Evolutionary conservation across 2,113 vertebrate species (phyloP).

Genomic region (Desmodus rotundus): DNA sequence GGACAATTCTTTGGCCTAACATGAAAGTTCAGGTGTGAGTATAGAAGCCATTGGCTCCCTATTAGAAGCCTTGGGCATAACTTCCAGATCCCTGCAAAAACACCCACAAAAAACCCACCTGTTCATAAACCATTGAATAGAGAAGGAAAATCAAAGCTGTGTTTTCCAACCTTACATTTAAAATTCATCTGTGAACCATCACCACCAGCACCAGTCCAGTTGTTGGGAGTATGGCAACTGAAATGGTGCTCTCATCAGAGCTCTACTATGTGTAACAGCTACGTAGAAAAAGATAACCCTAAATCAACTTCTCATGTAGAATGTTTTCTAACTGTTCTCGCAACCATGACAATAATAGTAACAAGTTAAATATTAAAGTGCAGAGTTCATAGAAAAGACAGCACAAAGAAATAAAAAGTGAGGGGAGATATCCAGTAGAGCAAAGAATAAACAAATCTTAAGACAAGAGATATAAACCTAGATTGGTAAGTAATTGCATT

Average conservation of each 20-base stretch:
- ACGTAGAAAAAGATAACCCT: not conserved
- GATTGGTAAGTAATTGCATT: not conserved
- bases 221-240: not conserved
- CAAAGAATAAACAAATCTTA: not conserved
- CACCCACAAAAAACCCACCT: not conserved
- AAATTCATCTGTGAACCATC: not conserved
- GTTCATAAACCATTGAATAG: not conserved
- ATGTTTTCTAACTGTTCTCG: not conserved
- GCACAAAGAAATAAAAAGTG: not conserved
- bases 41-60: not conserved
- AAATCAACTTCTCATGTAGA: not conserved
- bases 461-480: not conserved
- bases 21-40: not conserved
- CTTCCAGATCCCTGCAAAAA: not conserved
- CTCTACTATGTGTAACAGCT: not conserved
- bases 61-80: not conserved
- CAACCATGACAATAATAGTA: not conserved
- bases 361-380: not conserved
- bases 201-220: not conserved
- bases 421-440: not conserved
- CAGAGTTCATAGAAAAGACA: not conserved
- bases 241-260: not conserved
- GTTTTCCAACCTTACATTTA: not conserved
- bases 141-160: not conserved
- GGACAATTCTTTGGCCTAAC: not conserved